These are phyloP conservation scores for Meteorus colon DNA, from an alignment of 2,888 invertebrate species.

Conservation along the genomic window DNA sequence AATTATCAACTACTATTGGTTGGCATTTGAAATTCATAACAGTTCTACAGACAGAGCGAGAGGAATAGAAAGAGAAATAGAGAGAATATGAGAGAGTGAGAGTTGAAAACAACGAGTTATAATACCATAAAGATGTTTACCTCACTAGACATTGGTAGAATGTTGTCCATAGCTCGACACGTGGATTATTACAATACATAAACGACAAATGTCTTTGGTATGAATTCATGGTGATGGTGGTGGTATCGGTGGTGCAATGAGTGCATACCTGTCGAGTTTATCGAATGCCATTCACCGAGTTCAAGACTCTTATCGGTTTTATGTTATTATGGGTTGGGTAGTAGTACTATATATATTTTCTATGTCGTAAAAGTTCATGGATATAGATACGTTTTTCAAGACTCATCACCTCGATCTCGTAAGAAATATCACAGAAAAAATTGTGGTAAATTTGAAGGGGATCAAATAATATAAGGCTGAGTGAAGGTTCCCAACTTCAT, in stretches of 20 bases:
- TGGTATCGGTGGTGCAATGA: not conserved
- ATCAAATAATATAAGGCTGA: too few species aligned
- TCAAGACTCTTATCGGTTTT: conserved; percentile 35
- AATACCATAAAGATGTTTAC: too few species aligned
- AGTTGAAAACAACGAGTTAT: too few species aligned
- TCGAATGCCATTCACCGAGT: conserved; percentile 27
- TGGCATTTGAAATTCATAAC: not conserved
- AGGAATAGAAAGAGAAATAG: too few species aligned
- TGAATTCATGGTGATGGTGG: not conserved
- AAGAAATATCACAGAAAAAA: too few species aligned
- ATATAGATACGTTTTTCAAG: too few species aligned
- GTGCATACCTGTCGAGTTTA: conserved; percentile 23
- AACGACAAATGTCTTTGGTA: not conserved
- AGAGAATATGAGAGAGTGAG: too few species aligned
- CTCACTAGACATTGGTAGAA: not conserved
- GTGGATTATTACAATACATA: not conserved
- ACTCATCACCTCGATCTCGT: too few species aligned
- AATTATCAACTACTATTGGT: not conserved
- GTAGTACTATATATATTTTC: not conserved
- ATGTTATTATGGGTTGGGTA: conserved; percentile 4
- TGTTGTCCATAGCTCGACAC: not conserved
- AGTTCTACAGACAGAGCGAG: not conserved
- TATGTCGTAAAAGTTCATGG: too few species aligned
- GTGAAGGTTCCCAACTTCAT: too few species aligned
- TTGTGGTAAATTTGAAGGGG: too few species aligned